phyloP scores from a whole-genome alignment of 2,797 vertebrate species.

The Pipistrellus pipistrellus region DNA sequence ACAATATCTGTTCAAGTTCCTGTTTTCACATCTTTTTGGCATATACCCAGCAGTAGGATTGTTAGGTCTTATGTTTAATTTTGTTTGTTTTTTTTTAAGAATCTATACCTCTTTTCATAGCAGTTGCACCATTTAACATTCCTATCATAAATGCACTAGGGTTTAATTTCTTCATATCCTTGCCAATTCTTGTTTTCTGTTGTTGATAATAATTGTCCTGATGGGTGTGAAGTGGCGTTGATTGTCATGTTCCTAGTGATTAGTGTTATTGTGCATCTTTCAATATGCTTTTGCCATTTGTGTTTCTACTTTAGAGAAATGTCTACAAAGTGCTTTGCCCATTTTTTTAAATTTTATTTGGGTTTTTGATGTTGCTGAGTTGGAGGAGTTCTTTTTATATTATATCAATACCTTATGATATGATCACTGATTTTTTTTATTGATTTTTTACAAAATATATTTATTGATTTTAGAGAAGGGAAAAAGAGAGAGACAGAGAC shows the following conservation, averaged over 20 bases:
- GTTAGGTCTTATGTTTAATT: not conserved
- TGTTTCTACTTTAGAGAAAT: not conserved
- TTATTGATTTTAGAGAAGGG: too few relatives aligned
- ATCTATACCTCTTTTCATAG: not conserved
- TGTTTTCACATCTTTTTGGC: not conserved
- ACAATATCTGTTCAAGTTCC: not conserved
- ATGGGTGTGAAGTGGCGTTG: not conserved
- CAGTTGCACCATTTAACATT: not conserved
- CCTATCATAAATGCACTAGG: too few relatives aligned
- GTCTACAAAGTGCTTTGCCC: not conserved
- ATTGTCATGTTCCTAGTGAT: not conserved
- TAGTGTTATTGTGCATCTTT: not conserved
- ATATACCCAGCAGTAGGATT: not conserved
- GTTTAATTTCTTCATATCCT: not conserved
- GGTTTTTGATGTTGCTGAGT: not conserved
- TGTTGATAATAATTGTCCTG: not conserved
- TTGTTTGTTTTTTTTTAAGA: conserved; percentile 24
- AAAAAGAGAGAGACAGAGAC: too few relatives aligned
- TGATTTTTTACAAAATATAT: too few relatives aligned
- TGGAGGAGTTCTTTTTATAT: not conserved
- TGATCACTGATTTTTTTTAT: not conserved
- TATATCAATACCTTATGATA: not conserved
- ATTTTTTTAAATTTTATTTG: not conserved
- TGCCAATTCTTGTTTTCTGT: not conserved
- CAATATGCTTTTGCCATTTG: not conserved